Percentiles rank a stretch among this genome's conserved stretches.
phyloP scores from a whole-genome alignment of 2,888 invertebrate species.

The Philereme vetulata region DNA sequence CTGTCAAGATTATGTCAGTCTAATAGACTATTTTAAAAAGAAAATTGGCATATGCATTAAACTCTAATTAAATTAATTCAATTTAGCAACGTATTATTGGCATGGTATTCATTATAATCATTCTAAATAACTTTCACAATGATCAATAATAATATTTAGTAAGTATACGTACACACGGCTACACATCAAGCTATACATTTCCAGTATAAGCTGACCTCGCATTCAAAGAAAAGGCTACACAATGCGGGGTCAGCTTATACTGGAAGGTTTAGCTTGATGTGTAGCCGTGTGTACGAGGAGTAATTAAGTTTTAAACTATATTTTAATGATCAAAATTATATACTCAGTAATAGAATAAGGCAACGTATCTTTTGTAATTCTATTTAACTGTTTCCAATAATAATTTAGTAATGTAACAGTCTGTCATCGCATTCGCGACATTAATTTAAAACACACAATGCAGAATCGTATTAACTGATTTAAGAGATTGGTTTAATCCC shows the following conservation, averaged over 20 bases:
- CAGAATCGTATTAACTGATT: no score
- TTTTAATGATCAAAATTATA: conserved; percentile 73
- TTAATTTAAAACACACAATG: no score
- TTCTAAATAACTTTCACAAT: conserved; percentile 42
- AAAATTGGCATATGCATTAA: conserved; percentile 49
- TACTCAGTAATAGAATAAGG: conserved; percentile 69
- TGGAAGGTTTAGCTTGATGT: no score
- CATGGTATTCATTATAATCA: conserved; percentile 40
- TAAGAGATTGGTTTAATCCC: no score
- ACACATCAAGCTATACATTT: no score
- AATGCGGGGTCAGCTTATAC: no score
- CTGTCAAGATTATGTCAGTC: conserved; percentile 24
- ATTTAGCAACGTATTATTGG: conserved; percentile 42
- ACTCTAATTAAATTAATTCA: conserved; percentile 23
- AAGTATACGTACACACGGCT: conserved; percentile 37
- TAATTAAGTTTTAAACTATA: conserved; percentile 47
- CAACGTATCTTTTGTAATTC: conserved; percentile 35
- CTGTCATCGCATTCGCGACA: no score
- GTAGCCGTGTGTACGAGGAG: no score
- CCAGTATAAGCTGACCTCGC: no score
- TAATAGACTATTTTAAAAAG: conserved; percentile 35
- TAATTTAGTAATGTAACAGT: no score
- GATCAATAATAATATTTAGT: conserved; percentile 35
- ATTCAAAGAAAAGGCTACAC: no score
- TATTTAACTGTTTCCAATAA: no score